Conservation (phyloP, 64 coral and sea anemone genomes). For the Actinia tenebrosa region DNA sequence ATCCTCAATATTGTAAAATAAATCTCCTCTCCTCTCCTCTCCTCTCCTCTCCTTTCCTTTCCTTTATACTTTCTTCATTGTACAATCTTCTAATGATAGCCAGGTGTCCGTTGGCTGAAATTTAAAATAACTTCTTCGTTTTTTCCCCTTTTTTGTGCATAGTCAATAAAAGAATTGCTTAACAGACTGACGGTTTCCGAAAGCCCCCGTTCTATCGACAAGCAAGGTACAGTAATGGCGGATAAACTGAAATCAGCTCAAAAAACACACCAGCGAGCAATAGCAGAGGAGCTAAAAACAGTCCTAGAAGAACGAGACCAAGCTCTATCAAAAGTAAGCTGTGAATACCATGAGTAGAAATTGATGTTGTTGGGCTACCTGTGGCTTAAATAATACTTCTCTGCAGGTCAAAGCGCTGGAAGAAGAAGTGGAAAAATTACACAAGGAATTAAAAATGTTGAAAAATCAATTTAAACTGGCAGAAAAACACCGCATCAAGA, state of each 20-base stretch:
- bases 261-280: conserved; percentile 64
- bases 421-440: conserved; percentile 66
- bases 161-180: conserved; percentile 72
- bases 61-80: too few species aligned
- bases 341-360: background rate
- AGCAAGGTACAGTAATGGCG: conserved; percentile 76
- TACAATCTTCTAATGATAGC: too few species aligned
- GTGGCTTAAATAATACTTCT: background rate
- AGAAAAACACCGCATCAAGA: conserved; percentile 87
- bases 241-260: conserved; percentile 65
- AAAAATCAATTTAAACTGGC: conserved; percentile 85
- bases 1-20: too few species aligned
- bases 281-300: conserved; percentile 80
- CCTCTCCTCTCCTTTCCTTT: too few species aligned
- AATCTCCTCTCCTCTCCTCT: too few species aligned
- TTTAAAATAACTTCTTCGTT: background rate
- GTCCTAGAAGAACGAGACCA: conserved; percentile 83
- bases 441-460: conserved; percentile 79
- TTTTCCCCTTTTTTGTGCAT: background rate
- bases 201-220: conserved; percentile 71
- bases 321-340: conserved; percentile 62
- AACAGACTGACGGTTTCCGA: conserved; percentile 65
- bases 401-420: conserved; percentile 62
- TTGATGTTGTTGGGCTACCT: too few species aligned
- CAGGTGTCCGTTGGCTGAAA: too few species aligned